Evolutionary conservation across 2,113 vertebrate species (phyloP), one percentile per base, ranked within the genome.

Genomic region (Leiothrix lutea): DNA sequence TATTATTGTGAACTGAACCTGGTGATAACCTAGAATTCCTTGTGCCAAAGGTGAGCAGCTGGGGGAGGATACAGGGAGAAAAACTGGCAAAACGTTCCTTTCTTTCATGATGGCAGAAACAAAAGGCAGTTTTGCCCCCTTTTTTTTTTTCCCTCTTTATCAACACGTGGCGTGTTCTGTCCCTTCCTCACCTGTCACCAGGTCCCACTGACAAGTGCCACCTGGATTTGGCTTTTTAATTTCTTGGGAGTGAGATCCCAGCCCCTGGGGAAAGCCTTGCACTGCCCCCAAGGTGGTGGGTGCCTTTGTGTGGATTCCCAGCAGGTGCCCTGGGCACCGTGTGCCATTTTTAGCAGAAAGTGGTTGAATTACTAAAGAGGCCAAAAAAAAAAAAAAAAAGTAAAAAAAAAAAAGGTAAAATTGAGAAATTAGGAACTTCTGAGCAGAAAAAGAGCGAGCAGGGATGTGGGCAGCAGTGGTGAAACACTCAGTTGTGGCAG

Each of bases 21-120:
- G 64, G 72, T 50, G 47, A 80, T 83, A 45, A 48, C 51, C 11
- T 73, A 22, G 58, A 95, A 90, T 97, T 96, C 93, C 88, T 92
- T 90, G 92, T 96, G 96, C 95, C 93, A 96, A 95, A 97, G 88
- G 93, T 35, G 86, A 88, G 92, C 75, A 60, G 48, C 67, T 44
- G 67, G 36, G 19, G 89, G 77, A 67, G 69, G 79, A 93, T 53
- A 45, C 80, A 53, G 94, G 92, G 90, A 90, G 50, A 45, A 64
- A 64, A 92, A 36, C 28, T 42, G 88, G 79, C 67, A 80, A 88
- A 88, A 62, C 17, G 16, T 78, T 83, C 61, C 48, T 90, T 82
- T 92, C 44, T 89, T 82, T 92, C 3, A 0, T 15, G n/a, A 58
- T 51, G 42, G 64, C 51, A 88, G 83, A 88, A 88, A 78, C 23